Evolutionary conservation across 2,888 invertebrate genomes (phyloP).

Genomic region (Sisyra terminalis): DNA sequence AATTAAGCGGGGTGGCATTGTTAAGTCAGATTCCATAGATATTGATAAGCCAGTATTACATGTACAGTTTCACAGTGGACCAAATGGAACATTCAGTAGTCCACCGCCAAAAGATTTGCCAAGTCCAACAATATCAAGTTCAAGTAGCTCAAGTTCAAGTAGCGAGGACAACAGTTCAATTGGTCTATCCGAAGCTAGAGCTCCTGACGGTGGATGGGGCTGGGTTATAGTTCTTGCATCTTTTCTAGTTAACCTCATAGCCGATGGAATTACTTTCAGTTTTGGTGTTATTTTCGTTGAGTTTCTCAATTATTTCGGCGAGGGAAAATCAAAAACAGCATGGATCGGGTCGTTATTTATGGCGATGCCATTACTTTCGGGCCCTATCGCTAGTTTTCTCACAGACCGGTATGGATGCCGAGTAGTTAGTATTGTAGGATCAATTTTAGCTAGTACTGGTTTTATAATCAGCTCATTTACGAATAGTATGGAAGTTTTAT

Average conservation of each 20-base stretch:
- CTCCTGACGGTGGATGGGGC: constrained; percentile 84
- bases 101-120: constrained; percentile 14
- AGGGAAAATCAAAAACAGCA: constrained; percentile 73
- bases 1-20: constrained; percentile 9
- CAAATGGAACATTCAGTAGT: constrained; percentile 14
- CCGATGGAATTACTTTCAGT: constrained; percentile 83
- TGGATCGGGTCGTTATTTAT: constrained; percentile 84
- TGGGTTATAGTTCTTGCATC: constrained; percentile 85
- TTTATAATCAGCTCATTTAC: constrained; percentile 63
- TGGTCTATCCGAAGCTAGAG: constrained; percentile 46
- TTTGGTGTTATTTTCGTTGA: constrained; percentile 82
- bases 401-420: constrained; percentile 74
- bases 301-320: constrained; percentile 69
- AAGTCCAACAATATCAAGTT: constrained; percentile 21
- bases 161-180: constrained; percentile 45
- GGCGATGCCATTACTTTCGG: constrained; percentile 76
- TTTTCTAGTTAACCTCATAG: constrained; percentile 78
- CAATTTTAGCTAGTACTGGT: constrained; percentile 55
- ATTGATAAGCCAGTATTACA: constrained; percentile 29
- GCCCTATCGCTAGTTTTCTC: constrained; percentile 69
- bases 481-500: constrained; percentile 58
- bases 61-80: constrained; percentile 40
- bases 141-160: constrained; percentile 30
- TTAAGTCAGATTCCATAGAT: constrained; percentile 14
- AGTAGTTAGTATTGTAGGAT: constrained; percentile 60